Evolutionary conservation across 1,140 invertebrate species (phyloP).

Genomic region (Bradysia coprophila): DNA sequence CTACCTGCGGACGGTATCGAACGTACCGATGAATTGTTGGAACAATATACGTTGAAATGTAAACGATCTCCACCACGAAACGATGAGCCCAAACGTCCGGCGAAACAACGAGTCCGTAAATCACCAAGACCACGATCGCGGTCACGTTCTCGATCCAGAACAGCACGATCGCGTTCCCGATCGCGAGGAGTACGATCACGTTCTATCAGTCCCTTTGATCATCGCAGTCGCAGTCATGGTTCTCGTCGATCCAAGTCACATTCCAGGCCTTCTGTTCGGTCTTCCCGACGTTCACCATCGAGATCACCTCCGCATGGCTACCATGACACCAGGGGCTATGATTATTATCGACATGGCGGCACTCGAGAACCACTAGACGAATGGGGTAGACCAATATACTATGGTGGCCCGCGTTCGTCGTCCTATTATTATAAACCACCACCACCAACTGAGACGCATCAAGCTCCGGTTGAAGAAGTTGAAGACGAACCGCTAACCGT

Average conservation of each 20-base stretch:
- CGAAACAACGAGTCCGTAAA: not conserved
- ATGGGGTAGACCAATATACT: conserved; percentile 3
- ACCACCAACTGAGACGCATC: not conserved
- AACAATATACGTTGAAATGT: conserved; percentile 17
- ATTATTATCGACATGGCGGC: not conserved
- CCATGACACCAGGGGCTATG: not conserved
- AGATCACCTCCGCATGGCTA: conserved; percentile 5
- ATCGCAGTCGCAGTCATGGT: not conserved
- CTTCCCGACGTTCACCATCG: conserved; percentile 16
- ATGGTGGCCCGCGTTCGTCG: not conserved
- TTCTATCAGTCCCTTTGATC: conserved; percentile 1
- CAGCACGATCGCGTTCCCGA: conserved; percentile 4
- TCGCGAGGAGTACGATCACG: not conserved
- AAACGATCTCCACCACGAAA: too few species aligned
- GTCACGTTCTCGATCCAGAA: not conserved
- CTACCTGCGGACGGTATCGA: conserved; percentile 22
- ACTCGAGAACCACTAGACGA: not conserved
- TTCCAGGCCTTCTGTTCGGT: conserved; percentile 10
- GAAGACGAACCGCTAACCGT: conserved; percentile 29
- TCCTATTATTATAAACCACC: not conserved
- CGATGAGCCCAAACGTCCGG: not conserved
- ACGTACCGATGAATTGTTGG: conserved; percentile 15
- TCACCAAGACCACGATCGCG: not conserved
- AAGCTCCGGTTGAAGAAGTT: not conserved
- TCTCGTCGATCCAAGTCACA: not conserved